Evolutionary conservation across 2,888 invertebrate genomes (phyloP), one percentile per base, ranked within the genome.

Genomic region (Hydraecia micacea): DNA sequence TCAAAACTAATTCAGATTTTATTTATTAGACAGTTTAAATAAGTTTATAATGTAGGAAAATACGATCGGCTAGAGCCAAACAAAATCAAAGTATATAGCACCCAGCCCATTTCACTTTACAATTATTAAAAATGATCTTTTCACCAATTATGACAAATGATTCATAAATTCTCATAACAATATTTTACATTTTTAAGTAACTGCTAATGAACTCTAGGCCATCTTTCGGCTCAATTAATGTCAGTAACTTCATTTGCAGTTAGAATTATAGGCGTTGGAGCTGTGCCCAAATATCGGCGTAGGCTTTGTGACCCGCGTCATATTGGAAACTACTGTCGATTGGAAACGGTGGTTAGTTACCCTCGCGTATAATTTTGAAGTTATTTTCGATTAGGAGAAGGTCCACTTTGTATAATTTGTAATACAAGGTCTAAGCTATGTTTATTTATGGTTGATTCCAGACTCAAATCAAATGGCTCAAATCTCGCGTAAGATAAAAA

Each of bases 191-290:
- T 73, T 36, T 55, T 36, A 79, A 36, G 49, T 73, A 66, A 80
- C 62, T 73, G 73, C 60, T 77, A 84, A 77, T 82, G 62, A 79
- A 68, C 39, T 9, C 39, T 9, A 36, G 65, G 60, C 55, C 62
- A 74, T 74, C 65, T 67, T 62, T 69, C 63, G 68, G n/a, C 66
- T 72, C 74, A 76, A 79, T 79, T 76, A 78, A 79, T 69, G 79
- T 39, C 39, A 39, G 81, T 72, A 75, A 70, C 75, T 81, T 85
- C 68, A 82, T 85, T 85, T 82, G 79, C 84, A 85, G 77, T 85
- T 82, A 79, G 76, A 82, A 76, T 76, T 49, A 81, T 75, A 72
- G 85, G 32, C 71, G 13, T 79, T 85, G 84, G 84, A 85, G 52
- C 65, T 2, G 73, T 85, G 85, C 85, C 84, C 79, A 78, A 79